phyloP scores from a whole-genome alignment of 37 sponge, comb jelly and placozoan species.

The Dysidea cf. avara region DNA sequence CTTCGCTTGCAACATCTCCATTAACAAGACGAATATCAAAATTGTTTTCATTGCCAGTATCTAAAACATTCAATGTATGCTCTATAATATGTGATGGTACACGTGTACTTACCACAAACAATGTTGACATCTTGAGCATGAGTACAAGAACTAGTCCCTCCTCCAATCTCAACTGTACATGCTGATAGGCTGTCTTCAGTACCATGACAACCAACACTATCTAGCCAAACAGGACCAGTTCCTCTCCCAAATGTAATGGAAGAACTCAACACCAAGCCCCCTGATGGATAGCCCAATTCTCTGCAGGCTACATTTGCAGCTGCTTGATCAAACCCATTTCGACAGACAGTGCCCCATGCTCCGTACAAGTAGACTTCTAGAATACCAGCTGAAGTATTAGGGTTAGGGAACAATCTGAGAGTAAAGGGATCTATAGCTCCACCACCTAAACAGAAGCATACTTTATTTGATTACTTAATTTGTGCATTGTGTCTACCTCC shows the following conservation, averaged over 20 bases:
- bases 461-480: neutral
- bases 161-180: neutral
- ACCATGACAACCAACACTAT: constrained; percentile 28
- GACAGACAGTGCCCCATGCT: constrained; percentile 54
- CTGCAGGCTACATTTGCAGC: constrained; percentile 39
- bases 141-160: too few species aligned
- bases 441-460: neutral
- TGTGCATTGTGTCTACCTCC: neutral
- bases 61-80: too few species aligned
- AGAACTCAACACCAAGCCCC: neutral
- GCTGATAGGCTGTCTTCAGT: constrained; percentile 8
- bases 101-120: neutral
- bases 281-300: constrained; percentile 22
- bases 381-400: neutral
- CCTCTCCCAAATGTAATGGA: neutral
- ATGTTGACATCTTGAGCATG: too few species aligned
- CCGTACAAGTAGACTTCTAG: constrained; percentile 35
- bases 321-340: constrained; percentile 13
- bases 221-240: constrained; percentile 31
- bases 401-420: neutral
- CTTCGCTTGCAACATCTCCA: constrained; percentile 13
- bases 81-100: neutral
- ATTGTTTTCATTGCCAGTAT: too few species aligned
- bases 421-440: neutral
- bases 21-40: constrained; percentile 8